These are phyloP conservation scores for Chironomus striatipennis DNA, from an alignment of 1,140 invertebrate genomes.

Conservation along the genomic window DNA sequence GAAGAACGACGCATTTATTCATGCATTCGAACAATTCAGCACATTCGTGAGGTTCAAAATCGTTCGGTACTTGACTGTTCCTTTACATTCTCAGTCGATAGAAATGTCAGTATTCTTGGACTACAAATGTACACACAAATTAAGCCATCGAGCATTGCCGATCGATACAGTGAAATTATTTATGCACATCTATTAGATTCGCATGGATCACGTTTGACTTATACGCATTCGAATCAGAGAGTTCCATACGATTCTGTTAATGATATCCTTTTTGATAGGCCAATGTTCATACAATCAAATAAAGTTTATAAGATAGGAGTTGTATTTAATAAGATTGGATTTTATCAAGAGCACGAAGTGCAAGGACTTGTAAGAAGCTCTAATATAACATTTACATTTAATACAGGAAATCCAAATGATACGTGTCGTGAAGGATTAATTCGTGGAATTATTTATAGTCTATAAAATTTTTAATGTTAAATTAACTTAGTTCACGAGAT, in stretches of 20 bases:
- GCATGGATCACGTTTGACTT: conserved; percentile 63
- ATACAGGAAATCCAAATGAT: conserved; percentile 55
- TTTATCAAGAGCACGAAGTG: conserved; percentile 48
- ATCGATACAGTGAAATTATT: conserved; percentile 61
- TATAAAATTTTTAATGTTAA: conserved; percentile 1
- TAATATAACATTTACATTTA: conserved; percentile 62
- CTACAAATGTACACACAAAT: conserved; percentile 52
- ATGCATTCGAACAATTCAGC: conserved; percentile 52
- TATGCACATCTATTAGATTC: conserved; percentile 70
- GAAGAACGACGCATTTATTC: conserved; percentile 50
- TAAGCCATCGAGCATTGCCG: conserved; percentile 37
- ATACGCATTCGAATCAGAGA: conserved; percentile 68
- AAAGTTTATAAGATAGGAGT: conserved; percentile 72
- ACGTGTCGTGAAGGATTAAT: conserved; percentile 63
- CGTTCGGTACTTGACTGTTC: conserved; percentile 62
- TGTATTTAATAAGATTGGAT: conserved; percentile 68
- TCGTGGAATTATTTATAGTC: conserved; percentile 54
- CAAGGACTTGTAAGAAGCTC: neutral
- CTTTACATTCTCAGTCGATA: conserved; percentile 66
- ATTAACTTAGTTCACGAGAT: neutral
- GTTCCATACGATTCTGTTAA: conserved; percentile 56
- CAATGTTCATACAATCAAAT: conserved; percentile 62
- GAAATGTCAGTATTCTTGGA: conserved; percentile 67
- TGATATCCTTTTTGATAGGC: conserved; percentile 69
- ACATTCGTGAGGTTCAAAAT: conserved; percentile 58